Evolutionary conservation across 2,797 vertebrate genomes (phyloP).

Genomic region (Rallus crepitans): DNA sequence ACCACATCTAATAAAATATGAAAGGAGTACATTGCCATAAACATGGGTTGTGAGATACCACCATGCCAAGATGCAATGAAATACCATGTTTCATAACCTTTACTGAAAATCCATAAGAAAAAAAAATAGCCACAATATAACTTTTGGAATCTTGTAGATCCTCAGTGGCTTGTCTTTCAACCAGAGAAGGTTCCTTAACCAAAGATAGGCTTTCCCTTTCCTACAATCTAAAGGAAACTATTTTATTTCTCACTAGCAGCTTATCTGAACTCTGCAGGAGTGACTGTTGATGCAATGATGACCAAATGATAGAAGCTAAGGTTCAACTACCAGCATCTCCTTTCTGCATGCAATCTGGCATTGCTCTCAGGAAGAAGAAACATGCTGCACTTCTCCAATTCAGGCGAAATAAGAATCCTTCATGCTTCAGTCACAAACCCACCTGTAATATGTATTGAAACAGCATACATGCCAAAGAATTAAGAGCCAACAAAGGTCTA

Average conservation of each 20-base stretch:
- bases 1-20: not conserved
- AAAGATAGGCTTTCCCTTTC: not conserved
- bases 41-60: not conserved
- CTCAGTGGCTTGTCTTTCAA: not conserved
- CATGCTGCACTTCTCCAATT: not conserved
- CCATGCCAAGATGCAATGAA: not conserved
- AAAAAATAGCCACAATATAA: not conserved
- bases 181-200: not conserved
- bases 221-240: not conserved
- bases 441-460: not conserved
- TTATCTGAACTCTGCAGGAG: not conserved
- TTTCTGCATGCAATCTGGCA: not conserved
- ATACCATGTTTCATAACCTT: not conserved
- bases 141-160: not conserved
- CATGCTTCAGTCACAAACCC: not conserved
- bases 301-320: not conserved
- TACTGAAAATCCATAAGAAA: not conserved
- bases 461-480: not conserved
- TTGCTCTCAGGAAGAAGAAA: not conserved
- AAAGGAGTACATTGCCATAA: not conserved
- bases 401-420: not conserved
- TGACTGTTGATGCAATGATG: not conserved
- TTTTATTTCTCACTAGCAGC: not conserved
- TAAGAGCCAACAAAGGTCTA: not conserved
- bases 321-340: not conserved